phyloP scores from a whole-genome alignment of 2,797 vertebrate genomes.

The Discoglossus pictus region DNA sequence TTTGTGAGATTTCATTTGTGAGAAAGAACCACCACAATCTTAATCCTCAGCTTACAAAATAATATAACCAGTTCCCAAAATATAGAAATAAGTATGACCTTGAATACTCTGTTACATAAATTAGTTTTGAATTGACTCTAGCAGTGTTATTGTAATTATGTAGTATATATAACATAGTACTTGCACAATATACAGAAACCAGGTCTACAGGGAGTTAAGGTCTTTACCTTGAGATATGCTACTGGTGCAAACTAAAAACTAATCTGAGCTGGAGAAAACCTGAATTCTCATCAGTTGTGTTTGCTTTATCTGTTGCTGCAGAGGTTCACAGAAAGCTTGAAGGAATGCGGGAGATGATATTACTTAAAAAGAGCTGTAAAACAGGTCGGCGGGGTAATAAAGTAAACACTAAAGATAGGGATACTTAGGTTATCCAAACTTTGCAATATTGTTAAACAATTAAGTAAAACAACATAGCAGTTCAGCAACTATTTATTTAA shows the following conservation, averaged over 20 bases:
- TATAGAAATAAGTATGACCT: constrained; percentile 9
- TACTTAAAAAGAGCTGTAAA: no score
- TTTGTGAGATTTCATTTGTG: no score
- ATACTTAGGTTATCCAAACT: constrained; percentile 3
- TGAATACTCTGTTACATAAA: constrained; percentile 8
- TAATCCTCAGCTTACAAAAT: background rate
- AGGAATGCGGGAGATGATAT: constrained; percentile 3
- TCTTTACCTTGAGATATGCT: constrained; percentile 24
- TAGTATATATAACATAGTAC: background rate
- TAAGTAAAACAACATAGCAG: no score
- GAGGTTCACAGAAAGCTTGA: background rate
- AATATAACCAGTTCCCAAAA: constrained; percentile 25
- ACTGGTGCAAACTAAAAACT: constrained; percentile 19
- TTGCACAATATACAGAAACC: background rate
- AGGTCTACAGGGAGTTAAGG: background rate
- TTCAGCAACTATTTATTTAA: no score
- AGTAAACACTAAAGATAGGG: background rate
- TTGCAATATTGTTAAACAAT: background rate
- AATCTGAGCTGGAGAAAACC: constrained; percentile 35
- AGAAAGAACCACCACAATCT: no score
- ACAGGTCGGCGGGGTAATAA: constrained; percentile 9
- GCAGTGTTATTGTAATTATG: background rate
- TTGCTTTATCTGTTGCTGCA: background rate
- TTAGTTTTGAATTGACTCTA: background rate
- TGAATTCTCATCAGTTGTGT: constrained; percentile 14